Evolutionary conservation across 1,140 invertebrate species (phyloP).

Genomic region (Penaeus vannamei): DNA sequence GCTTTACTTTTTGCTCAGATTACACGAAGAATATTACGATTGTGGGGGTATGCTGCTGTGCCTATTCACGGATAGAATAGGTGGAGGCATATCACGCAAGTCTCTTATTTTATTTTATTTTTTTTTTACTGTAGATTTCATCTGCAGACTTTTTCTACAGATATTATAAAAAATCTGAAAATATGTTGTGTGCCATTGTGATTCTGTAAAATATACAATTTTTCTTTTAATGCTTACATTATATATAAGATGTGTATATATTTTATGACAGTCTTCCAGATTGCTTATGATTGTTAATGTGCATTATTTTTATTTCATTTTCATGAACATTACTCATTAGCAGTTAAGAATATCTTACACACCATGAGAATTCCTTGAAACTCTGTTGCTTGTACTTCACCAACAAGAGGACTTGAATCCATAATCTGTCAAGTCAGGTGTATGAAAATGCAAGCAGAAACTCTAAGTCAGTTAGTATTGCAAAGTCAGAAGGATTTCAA

Average conservation of each 20-base stretch:
- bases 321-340: constrained; percentile 12
- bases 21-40: neutral
- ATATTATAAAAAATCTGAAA: constrained; percentile 27
- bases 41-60: constrained; percentile 28
- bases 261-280: constrained; percentile 32
- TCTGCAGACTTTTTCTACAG: neutral
- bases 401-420: too few species aligned
- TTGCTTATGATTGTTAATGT: neutral
- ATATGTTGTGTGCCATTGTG: constrained; percentile 49
- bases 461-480: neutral
- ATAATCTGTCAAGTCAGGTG: too few species aligned
- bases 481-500: too few species aligned
- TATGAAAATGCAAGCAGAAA: too few species aligned
- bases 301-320: constrained; percentile 1
- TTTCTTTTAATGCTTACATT: constrained; percentile 11
- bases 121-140: too few species aligned
- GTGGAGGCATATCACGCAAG: constrained; percentile 30
- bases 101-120: neutral
- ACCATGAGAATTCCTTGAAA: neutral
- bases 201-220: neutral
- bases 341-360: constrained; percentile 27
- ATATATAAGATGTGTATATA: constrained; percentile 36
- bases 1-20: constrained; percentile 45
- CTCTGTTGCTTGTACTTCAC: neutral
- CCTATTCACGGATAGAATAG: constrained; percentile 42